Evolutionary conservation across 2,113 vertebrate genomes (phyloP).

Genomic region (Meles meles): DNA sequence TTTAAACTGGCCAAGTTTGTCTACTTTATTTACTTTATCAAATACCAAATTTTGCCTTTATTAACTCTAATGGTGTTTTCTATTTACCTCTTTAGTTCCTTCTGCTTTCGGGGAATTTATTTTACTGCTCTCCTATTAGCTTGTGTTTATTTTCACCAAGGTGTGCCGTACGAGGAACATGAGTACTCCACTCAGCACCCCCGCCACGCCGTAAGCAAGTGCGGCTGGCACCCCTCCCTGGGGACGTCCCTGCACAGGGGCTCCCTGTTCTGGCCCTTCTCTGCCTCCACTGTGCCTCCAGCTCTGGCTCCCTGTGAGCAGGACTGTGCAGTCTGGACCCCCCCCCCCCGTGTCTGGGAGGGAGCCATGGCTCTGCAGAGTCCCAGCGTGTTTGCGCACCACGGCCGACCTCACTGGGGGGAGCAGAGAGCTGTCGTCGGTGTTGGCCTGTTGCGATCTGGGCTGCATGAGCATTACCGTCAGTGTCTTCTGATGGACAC

Average conservation of each 20-base stretch:
- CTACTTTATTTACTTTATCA: background rate
- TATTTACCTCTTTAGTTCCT: background rate
- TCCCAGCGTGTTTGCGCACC: background rate
- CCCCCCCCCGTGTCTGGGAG: background rate
- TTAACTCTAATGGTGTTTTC: background rate
- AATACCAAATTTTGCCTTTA: background rate
- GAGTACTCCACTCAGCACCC: background rate
- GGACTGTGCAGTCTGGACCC: background rate
- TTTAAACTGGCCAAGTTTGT: background rate
- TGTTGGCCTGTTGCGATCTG: background rate
- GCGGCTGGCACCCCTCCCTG: background rate
- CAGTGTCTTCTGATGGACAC: background rate
- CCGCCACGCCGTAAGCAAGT: no score
- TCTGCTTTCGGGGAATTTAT: background rate
- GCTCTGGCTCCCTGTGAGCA: no score
- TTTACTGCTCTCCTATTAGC: background rate
- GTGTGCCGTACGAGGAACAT: background rate
- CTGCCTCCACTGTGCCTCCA: background rate
- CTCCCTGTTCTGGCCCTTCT: background rate
- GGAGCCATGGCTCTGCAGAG: background rate
- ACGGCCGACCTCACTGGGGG: rapidly evolving
- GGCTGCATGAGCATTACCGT: background rate
- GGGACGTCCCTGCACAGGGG: no score
- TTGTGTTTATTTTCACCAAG: background rate
- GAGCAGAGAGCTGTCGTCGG: background rate